phyloP scores from a whole-genome alignment of 2,113 vertebrate genomes.

The Sander lucioperca region DNA sequence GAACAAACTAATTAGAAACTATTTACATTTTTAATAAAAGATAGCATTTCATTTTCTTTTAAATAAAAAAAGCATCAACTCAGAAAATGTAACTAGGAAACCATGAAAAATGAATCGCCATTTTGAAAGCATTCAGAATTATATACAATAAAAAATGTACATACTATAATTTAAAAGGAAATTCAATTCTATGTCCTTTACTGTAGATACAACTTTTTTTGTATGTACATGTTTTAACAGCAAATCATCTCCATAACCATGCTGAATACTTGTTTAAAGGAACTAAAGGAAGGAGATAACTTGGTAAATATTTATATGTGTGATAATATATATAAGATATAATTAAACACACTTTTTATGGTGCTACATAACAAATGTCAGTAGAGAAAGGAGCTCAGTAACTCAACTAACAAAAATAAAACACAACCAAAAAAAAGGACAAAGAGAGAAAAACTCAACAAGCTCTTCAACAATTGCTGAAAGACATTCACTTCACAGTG shows the following conservation, averaged over 20 bases:
- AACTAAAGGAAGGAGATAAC: not conserved
- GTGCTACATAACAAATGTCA: not conserved
- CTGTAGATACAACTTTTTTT: too few species aligned
- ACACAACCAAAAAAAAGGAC: not conserved
- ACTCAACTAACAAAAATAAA: not conserved
- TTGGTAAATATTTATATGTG: conserved; percentile 2
- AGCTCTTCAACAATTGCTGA: conserved; percentile 11
- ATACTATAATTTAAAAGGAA: conserved; percentile 12
- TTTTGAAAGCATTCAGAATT: not conserved
- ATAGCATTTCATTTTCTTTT: not conserved
- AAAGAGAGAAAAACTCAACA: conserved; percentile 7
- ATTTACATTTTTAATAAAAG: not conserved
- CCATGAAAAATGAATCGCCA: not conserved
- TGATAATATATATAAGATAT: too few species aligned
- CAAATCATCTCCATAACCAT: conserved; percentile 1
- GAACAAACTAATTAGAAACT: not conserved
- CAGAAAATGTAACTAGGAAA: not conserved
- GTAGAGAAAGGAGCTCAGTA: not conserved
- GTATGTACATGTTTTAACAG: conserved; percentile 2
- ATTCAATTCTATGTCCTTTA: not conserved
- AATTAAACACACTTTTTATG: conserved; percentile 25
- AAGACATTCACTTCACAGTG: not conserved
- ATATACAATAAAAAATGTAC: not conserved
- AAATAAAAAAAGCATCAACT: not conserved
- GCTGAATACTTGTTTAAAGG: conserved; percentile 1